Percentiles rank a stretch among this genome's conserved stretches.
Conservation (phyloP, 2,888 invertebrate genomes). For the Globia sparganii region DNA sequence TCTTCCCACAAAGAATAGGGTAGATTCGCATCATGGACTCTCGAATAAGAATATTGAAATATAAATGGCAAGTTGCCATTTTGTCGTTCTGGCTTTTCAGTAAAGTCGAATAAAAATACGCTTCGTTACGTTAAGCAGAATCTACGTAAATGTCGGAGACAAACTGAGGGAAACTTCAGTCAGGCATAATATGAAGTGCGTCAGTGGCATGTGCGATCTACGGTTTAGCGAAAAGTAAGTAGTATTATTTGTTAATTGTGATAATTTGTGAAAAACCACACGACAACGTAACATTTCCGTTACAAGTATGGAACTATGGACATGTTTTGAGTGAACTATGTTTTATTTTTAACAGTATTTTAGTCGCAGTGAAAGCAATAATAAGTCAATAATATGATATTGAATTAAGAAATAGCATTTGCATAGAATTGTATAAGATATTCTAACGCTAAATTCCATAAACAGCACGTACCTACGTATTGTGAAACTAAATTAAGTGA, state of each 20-base stretch:
- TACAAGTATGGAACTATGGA: constrained; percentile 35
- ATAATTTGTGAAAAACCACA: constrained; percentile 50
- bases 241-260: constrained; percentile 49
- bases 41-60: constrained; percentile 74
- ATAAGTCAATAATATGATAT: constrained; percentile 11
- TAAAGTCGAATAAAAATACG: constrained; percentile 84
- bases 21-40: constrained; percentile 73
- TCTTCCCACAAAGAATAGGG: constrained; percentile 85
- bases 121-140: constrained; percentile 75
- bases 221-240: constrained; percentile 51
- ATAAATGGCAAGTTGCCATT: constrained; percentile 87
- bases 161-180: constrained; percentile 71
- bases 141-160: constrained; percentile 77
- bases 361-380: constrained; percentile 28
- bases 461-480: not conserved
- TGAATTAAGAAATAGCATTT: constrained; percentile 15
- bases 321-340: constrained; percentile 41
- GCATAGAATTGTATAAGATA: not conserved
- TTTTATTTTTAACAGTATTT: constrained; percentile 30
- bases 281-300: constrained; percentile 48
- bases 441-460: constrained; percentile 5
- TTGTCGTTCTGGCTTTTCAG: constrained; percentile 80
- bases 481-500: constrained; percentile 23
- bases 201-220: constrained; percentile 65
- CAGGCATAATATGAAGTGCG: constrained; percentile 70